phyloP scores from a whole-genome alignment of 2,888 invertebrate genomes.

The Theristus sp. region DNA sequence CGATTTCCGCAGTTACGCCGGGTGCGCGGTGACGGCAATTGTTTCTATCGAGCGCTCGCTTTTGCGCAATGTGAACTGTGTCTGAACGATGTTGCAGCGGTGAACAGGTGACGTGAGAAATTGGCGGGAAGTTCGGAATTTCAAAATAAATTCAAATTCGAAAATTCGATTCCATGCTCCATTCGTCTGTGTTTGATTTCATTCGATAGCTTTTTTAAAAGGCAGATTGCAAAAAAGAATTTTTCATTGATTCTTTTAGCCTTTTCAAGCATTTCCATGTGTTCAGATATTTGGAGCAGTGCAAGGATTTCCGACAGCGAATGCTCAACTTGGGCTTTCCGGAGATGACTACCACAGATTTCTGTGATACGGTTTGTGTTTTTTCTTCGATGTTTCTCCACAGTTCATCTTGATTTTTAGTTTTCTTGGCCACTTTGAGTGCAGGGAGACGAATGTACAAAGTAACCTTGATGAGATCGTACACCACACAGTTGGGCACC shows the following conservation, averaged over 20 bases:
- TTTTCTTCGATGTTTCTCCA: too few species aligned
- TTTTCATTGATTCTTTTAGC: too few species aligned
- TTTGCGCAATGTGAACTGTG: constrained; percentile 79
- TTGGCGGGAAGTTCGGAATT: too few species aligned
- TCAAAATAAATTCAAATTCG: too few species aligned
- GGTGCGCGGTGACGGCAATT: constrained; percentile 89
- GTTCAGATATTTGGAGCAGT: not conserved
- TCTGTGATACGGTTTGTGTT: not conserved
- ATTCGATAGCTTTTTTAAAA: too few species aligned
- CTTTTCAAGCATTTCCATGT: not conserved
- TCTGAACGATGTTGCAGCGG: constrained; percentile 31
- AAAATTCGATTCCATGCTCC: too few species aligned
- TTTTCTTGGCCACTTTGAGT: not conserved
- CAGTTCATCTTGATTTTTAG: too few species aligned
- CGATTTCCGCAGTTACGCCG: constrained; percentile 67
- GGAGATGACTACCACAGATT: not conserved
- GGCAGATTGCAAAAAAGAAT: too few species aligned
- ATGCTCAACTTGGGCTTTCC: not conserved
- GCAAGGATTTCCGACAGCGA: not conserved
- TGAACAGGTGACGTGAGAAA: not conserved
- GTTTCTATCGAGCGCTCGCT: constrained; percentile 87
- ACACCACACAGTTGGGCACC: too few species aligned
- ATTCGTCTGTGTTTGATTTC: too few species aligned
- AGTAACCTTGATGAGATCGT: too few species aligned
- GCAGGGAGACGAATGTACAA: too few species aligned